Evolutionary conservation across 2,888 invertebrate genomes (phyloP).

Genomic region (Proisotoma minuta): DNA sequence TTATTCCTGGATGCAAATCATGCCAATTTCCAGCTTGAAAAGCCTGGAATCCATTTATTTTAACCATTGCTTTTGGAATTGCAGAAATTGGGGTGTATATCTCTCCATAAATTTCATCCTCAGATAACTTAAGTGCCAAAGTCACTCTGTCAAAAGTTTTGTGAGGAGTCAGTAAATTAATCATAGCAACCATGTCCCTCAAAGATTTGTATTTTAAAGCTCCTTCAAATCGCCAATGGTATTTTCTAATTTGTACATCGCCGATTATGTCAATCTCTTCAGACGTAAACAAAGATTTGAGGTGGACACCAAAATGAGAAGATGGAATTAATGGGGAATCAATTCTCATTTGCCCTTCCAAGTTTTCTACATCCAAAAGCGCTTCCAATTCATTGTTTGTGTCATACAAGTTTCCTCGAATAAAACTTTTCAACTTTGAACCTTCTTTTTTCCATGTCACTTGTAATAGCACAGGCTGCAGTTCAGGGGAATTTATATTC

Average conservation of each 20-base stretch:
- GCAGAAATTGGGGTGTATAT: constrained; percentile 39
- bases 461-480: constrained; percentile 29
- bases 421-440: constrained; percentile 13
- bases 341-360: constrained; percentile 34
- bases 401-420: constrained; percentile 16
- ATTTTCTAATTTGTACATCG: constrained; percentile 31
- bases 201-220: constrained; percentile 20
- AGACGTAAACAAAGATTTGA: constrained; percentile 28
- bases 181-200: constrained; percentile 35
- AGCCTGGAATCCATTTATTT: constrained; percentile 27
- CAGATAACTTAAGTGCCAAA: constrained; percentile 34
- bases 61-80: constrained; percentile 42
- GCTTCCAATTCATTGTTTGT: constrained; percentile 27
- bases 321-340: constrained; percentile 38
- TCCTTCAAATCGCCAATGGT: constrained; percentile 41
- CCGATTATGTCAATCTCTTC: constrained; percentile 34
- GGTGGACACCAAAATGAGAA: constrained; percentile 34
- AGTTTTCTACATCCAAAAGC: constrained; percentile 28
- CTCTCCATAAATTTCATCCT: constrained; percentile 37
- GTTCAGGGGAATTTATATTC: constrained; percentile 19
- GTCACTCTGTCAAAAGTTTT: constrained; percentile 39
- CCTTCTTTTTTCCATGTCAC: constrained; percentile 26
- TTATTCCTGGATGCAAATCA: constrained; percentile 34
- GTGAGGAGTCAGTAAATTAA: constrained; percentile 41
- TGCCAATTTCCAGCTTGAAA: constrained; percentile 26